Evolutionary conservation across 2,888 invertebrate genomes (phyloP), one percentile per base, ranked within the genome.

Genomic region (Cheilosia impressa): DNA sequence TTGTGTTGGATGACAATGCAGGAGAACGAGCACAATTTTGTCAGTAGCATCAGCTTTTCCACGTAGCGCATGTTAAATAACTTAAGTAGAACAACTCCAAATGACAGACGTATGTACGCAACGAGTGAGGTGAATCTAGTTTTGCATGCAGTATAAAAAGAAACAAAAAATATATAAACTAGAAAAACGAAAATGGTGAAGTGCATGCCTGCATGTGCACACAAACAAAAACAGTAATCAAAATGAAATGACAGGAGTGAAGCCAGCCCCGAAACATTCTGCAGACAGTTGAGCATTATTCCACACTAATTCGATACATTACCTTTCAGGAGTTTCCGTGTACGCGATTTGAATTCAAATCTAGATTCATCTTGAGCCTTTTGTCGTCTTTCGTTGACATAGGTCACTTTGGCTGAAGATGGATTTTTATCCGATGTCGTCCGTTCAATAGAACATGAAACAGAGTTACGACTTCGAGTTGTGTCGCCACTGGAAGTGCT

Each of bases 401-500:
- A 92, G 45, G 91, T 91, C 19, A 92, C 90, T 88, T 91, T 91
- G 45, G 92, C 89, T 17, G 92, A 89, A 24, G 90, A 88, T 79
- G 89, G 89, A 4, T 89, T 90, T 83, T 91, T 91, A 22, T 92
- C 92, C 43, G 92, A 92, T 57, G 90, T 90, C 41, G 92, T 90
- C 63, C 91, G 91, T 79, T 92, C 92, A 65, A 92, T 92, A 15
- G 92, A 92, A 72, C 92, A 91, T 63, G 91, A 91, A 31, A 91
- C 91, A 1, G 92, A 92, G 55, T 92, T 92, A 57, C 92, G 92
- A 76, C 92, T 92, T 45, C 92, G 90, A 3, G 92, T 92, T 27
- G 92, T 92, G 63, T 92, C 92, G n/a, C 92, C 92, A 81, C 92
- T 92, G 41, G 92, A 92, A 62, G 91, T 89, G 87, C 91, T 92